These are phyloP conservation scores for Cebidichthys violaceus DNA, from an alignment of 2,113 vertebrate species.

Conservation along the genomic window DNA sequence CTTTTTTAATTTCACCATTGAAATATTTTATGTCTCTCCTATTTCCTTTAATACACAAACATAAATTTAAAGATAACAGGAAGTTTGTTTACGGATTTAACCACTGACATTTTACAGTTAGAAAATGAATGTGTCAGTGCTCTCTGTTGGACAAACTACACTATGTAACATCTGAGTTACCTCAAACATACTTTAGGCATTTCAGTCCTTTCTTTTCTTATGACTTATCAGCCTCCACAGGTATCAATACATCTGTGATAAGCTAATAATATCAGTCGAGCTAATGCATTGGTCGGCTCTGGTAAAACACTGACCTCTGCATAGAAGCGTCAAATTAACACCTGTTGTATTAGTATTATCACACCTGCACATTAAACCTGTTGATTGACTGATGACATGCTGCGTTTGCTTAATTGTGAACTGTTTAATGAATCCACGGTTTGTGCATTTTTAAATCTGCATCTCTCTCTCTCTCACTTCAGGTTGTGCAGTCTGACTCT, in stretches of 20 bases:
- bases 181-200: neutral
- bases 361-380: neutral
- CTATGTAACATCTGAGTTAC: neutral
- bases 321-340: neutral
- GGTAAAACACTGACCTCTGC: neutral
- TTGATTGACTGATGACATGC: neutral
- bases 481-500: conserved; percentile 96
- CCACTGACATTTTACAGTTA: neutral
- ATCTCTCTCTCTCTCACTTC: conserved; percentile 25
- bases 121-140: too few species aligned
- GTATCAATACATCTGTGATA: neutral
- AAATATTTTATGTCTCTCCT: neutral
- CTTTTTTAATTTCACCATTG: neutral
- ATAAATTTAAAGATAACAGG: neutral
- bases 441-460: conserved; percentile 19
- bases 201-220: neutral
- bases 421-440: conserved; percentile 22
- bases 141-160: too few species aligned
- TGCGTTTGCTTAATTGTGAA: neutral
- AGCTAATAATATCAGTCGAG: neutral
- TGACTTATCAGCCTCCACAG: neutral
- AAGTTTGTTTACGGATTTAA: neutral
- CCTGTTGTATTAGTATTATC: neutral
- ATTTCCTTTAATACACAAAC: neutral
- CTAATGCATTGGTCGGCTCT: neutral